Evolutionary conservation across 2,888 invertebrate genomes (phyloP).

Genomic region (Sarcophaga carnaria): DNA sequence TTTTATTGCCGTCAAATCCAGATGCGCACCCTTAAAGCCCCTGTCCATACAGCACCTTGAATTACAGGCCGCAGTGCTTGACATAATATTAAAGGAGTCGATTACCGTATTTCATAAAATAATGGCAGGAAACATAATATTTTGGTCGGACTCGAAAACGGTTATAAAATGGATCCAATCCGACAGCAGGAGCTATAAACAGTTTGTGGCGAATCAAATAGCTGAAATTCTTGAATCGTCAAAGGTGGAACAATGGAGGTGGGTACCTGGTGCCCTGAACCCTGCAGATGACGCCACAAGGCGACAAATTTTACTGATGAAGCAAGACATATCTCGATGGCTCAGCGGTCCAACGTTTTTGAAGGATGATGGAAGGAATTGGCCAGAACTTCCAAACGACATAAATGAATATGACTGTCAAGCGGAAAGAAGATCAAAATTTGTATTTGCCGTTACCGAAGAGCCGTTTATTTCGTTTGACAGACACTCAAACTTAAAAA

Average conservation of each 20-base stretch:
- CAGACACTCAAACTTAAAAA: conserved; percentile 15
- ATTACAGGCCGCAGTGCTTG: conserved; percentile 52
- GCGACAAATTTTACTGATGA: conserved; percentile 34
- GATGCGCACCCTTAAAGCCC: conserved; percentile 20
- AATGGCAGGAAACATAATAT: neutral
- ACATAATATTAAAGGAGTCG: conserved; percentile 9
- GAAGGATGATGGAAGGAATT: neutral
- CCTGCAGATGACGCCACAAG: conserved; percentile 43
- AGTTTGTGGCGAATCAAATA: conserved; percentile 45
- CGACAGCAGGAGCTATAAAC: conserved; percentile 41
- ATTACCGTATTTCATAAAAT: conserved; percentile 23
- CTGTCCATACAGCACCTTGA: conserved; percentile 55
- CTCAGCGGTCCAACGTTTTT: conserved; percentile 26
- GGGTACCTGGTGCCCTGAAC: conserved; percentile 46
- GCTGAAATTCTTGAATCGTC: conserved; percentile 41
- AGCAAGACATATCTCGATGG: conserved; percentile 5
- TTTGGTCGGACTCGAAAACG: conserved; percentile 42
- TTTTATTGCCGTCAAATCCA: conserved; percentile 7
- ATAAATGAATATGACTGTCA: conserved; percentile 14
- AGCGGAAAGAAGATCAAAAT: conserved; percentile 18
- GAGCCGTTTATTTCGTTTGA: conserved; percentile 32
- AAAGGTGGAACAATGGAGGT: conserved; percentile 34
- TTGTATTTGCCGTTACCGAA: conserved; percentile 6
- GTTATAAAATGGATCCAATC: conserved; percentile 42
- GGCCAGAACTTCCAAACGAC: conserved; percentile 29